Evolutionary conservation across 2,888 invertebrate genomes (phyloP), one percentile per base, ranked within the genome.

Genomic region (Seira ritae): DNA sequence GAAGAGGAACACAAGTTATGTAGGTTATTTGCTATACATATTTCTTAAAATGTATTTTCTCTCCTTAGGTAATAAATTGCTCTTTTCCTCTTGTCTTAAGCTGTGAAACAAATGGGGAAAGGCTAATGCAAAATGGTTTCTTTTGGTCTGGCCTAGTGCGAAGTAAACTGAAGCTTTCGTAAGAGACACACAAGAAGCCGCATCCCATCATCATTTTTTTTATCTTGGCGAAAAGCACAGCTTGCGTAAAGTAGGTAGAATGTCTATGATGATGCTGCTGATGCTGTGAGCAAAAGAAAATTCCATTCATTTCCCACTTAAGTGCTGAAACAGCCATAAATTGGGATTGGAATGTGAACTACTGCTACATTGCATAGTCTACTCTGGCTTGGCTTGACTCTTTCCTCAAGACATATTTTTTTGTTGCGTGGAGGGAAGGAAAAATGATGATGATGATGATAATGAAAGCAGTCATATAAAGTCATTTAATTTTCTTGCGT

Each of bases 291-390:
- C 66, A 31, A 31, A 72, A 79, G 71, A 66, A 72, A 72, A 79
- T 79, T 79, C 79, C 79, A 79, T 79, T 72, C 66, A 79, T 79
- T 79, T 72, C 79, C 79, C 79, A 79, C 79, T 79, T 79, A 79
- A 66, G 79, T 79, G 72, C 67, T 67, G 79, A 79, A 79, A 79
- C 62, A 70, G 72, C 72, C 79, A 79, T 79, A 79, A 79, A 79
- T 79, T 79, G 79, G 72, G 79, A 79, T 79, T 79, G 79, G 79
- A 79, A 72, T 79, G 79, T 31, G 31, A 31, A 31, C 31, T 31
- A 31, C 31, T 31, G 8, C 31, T 31, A 31, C 31, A n/a, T n/a
- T 31, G 31, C 31, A 2, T 8, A 4, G 31, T 31, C 31, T 31
- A 31, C 31, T 31, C 31, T 8, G 2, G 2, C 31, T 31, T 31